phyloP scores from a whole-genome alignment of 2,888 invertebrate species.

The Phyto melanocephala region DNA sequence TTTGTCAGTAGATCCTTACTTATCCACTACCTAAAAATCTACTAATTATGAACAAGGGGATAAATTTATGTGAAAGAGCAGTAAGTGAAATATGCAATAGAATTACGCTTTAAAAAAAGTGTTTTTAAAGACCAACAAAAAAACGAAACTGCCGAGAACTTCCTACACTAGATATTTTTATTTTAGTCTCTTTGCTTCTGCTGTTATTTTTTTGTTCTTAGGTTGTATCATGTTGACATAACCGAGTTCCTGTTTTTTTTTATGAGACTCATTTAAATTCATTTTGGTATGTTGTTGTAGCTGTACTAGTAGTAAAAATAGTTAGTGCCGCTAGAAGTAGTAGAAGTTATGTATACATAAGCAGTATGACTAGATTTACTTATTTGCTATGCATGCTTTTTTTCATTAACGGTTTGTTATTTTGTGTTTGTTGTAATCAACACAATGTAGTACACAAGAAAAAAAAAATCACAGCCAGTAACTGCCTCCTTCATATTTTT shows the following conservation, averaged over 20 bases:
- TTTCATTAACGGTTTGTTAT: neutral
- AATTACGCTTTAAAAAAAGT: too few species aligned
- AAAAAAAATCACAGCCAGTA: neutral
- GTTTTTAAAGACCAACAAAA: constrained; percentile 22
- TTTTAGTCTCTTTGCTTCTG: neutral
- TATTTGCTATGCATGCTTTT: neutral
- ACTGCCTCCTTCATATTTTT: neutral
- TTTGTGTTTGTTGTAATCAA: constrained; percentile 13
- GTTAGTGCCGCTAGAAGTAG: neutral
- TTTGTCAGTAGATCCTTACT: too few species aligned
- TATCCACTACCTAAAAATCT: too few species aligned
- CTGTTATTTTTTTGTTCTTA: neutral
- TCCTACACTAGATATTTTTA: neutral
- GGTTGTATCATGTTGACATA: constrained; percentile 49
- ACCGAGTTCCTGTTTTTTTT: constrained; percentile 13
- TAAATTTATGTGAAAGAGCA: too few species aligned
- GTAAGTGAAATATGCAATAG: too few species aligned
- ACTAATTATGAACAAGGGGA: too few species aligned
- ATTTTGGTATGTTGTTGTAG: constrained; percentile 10
- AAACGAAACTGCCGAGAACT: neutral
- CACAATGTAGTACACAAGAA: neutral
- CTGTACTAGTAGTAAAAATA: neutral
- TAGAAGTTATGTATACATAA: neutral
- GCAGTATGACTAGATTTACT: neutral
- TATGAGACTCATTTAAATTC: constrained; percentile 52